phyloP scores from a whole-genome alignment of 2,888 invertebrate species.

The Pollenia angustigena region DNA sequence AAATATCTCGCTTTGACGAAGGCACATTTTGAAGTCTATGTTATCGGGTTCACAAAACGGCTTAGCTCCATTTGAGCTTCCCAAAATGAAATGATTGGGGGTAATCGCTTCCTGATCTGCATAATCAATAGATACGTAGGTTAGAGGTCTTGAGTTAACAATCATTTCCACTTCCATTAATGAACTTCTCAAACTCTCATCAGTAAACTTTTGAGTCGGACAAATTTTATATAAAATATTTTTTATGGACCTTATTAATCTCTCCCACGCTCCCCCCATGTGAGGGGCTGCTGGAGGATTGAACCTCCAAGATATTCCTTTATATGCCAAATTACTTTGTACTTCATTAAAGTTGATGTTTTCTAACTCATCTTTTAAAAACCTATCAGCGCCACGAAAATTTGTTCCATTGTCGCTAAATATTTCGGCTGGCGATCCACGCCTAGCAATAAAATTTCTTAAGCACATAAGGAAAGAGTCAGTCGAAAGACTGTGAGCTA shows the following conservation, averaged over 20 bases:
- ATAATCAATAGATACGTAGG: slow-evolving; percentile 36
- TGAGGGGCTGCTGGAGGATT: too few species aligned
- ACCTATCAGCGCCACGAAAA: too few species aligned
- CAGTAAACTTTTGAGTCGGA: slow-evolving; percentile 18
- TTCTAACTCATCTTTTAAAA: too few species aligned
- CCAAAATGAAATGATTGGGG: slow-evolving; percentile 47
- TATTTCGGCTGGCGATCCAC: too few species aligned
- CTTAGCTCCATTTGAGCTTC: slow-evolving; percentile 19
- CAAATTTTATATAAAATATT: slow-evolving; percentile 35
- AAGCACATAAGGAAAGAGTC: too few species aligned
- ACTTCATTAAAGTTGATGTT: too few species aligned
- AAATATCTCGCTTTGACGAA: slow-evolving; percentile 41
- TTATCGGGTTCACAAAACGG: slow-evolving; percentile 20
- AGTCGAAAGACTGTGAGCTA: too few species aligned
- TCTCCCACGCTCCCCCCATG: slow-evolving; percentile 38
- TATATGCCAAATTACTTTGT: too few species aligned
- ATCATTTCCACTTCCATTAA: slow-evolving; percentile 44
- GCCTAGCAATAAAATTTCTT: too few species aligned
- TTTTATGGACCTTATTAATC: slow-evolving; percentile 55
- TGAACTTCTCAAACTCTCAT: slow-evolving; percentile 37
- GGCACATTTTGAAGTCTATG: slow-evolving; percentile 35
- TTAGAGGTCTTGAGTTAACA: slow-evolving; percentile 41
- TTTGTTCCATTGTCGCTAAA: too few species aligned
- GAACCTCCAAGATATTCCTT: too few species aligned
- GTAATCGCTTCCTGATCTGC: slow-evolving; percentile 49